Percentiles rank a stretch among this genome's conserved stretches.
Evolutionary conservation across 92 coral and sea anemone genomes (phyloP).

Genomic region (Heteractis magnifica): DNA sequence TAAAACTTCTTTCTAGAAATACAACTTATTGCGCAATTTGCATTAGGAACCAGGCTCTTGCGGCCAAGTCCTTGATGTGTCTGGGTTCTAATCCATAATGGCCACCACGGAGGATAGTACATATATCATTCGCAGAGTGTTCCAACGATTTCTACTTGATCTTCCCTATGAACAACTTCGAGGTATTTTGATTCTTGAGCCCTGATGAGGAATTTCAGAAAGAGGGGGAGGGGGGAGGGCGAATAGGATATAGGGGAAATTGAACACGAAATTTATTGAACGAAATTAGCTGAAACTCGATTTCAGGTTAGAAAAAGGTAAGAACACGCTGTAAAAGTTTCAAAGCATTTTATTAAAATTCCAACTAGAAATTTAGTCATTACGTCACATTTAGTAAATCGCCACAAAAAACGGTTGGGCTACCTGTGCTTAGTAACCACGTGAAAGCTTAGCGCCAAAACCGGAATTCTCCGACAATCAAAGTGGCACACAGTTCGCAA

Average conservation of each 20-base stretch:
- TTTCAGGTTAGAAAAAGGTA: too few relatives aligned
- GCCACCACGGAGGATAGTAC: not conserved
- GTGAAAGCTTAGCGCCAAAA: not conserved
- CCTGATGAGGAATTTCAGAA: too few relatives aligned
- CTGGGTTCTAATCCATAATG: not conserved
- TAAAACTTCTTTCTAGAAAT: not conserved
- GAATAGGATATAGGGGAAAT: too few relatives aligned
- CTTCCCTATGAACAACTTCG: not conserved
- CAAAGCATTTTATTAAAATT: too few relatives aligned
- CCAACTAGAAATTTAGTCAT: too few relatives aligned
- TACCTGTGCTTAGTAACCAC: not conserved
- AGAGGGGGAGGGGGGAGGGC: too few relatives aligned
- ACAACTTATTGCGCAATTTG: not conserved
- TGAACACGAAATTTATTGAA: too few relatives aligned
- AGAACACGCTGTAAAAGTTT: too few relatives aligned
- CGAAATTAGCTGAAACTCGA: too few relatives aligned
- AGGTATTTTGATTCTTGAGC: too few relatives aligned
- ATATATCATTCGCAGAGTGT: not conserved
- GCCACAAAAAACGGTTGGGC: not conserved
- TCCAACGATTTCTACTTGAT: not conserved
- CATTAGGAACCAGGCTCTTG: not conserved
- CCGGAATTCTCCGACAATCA: not conserved
- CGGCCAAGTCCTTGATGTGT: too few relatives aligned
- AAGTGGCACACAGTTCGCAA: not conserved
- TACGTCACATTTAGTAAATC: not conserved